These are phyloP conservation scores for Oenanthe melanoleuca DNA, from an alignment of 2,113 vertebrate species.

Conservation along the genomic window DNA sequence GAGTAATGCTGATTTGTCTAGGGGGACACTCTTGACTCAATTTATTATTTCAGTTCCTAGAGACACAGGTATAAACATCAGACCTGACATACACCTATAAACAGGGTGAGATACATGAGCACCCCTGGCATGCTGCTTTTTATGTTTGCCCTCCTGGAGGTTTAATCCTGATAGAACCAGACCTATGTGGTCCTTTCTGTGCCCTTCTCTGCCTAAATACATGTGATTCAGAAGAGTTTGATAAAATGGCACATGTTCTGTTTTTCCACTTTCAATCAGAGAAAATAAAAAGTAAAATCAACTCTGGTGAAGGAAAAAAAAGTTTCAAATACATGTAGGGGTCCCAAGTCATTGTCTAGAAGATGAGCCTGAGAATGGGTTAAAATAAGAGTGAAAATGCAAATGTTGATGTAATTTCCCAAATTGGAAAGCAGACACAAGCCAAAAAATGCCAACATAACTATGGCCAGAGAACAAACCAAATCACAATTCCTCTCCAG, in stretches of 20 bases:
- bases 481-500: background rate
- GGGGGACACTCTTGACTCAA: background rate
- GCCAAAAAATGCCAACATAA: background rate
- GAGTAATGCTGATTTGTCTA: background rate
- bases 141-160: background rate
- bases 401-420: background rate
- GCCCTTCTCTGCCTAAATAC: background rate
- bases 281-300: background rate
- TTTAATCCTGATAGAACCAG: background rate
- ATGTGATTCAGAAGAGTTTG: background rate
- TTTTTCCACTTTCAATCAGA: background rate
- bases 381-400: background rate
- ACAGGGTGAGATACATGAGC: background rate
- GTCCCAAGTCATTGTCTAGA: background rate
- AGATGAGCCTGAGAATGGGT: background rate
- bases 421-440: background rate
- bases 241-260: background rate
- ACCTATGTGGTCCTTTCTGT: background rate
- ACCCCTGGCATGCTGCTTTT: background rate
- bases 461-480: background rate
- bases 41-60: background rate
- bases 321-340: background rate
- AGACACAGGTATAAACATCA: background rate
- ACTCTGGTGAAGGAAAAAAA: background rate
- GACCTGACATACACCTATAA: background rate